Evolutionary conservation across 1,140 invertebrate species (phyloP).

Genomic region (Drosophila ohnishii): DNA sequence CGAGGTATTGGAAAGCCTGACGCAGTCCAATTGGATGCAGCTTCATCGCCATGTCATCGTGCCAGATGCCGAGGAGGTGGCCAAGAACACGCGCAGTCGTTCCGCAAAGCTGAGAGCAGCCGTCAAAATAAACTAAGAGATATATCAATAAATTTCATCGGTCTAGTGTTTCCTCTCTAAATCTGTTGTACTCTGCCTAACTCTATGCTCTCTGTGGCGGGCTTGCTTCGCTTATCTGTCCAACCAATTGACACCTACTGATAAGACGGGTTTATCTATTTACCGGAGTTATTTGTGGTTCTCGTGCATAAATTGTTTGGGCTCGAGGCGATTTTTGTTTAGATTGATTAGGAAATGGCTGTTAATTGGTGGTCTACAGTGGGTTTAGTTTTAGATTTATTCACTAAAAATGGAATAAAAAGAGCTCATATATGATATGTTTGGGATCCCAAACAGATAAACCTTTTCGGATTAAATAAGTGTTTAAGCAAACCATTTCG

Average conservation of each 20-base stretch:
- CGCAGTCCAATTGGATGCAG: constrained; percentile 89
- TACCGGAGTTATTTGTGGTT: constrained; percentile 30
- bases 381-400: neutral
- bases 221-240: constrained; percentile 40
- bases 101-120: constrained; percentile 95
- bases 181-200: constrained; percentile 3
- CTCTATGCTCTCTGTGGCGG: constrained; percentile 1
- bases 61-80: constrained; percentile 89
- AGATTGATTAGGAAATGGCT: constrained; percentile 62
- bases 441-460: too few relatives aligned
- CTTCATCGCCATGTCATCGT: constrained; percentile 92
- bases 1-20: constrained; percentile 86
- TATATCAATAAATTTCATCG: constrained; percentile 19
- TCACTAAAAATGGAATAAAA: neutral
- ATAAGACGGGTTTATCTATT: constrained; percentile 57
- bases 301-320: constrained; percentile 47
- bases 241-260: constrained; percentile 64
- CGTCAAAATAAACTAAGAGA: constrained; percentile 85
- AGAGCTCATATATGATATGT: neutral
- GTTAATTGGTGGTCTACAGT: constrained; percentile 39
- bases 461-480: too few relatives aligned
- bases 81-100: constrained; percentile 91
- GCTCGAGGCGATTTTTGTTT: constrained; percentile 39
- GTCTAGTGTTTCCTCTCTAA: constrained; percentile 24
- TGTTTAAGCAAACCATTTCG: too few relatives aligned